Evolutionary conservation across 2,113 vertebrate genomes (phyloP), one percentile per base, ranked within the genome.

Genomic region (Progne subis): DNA sequence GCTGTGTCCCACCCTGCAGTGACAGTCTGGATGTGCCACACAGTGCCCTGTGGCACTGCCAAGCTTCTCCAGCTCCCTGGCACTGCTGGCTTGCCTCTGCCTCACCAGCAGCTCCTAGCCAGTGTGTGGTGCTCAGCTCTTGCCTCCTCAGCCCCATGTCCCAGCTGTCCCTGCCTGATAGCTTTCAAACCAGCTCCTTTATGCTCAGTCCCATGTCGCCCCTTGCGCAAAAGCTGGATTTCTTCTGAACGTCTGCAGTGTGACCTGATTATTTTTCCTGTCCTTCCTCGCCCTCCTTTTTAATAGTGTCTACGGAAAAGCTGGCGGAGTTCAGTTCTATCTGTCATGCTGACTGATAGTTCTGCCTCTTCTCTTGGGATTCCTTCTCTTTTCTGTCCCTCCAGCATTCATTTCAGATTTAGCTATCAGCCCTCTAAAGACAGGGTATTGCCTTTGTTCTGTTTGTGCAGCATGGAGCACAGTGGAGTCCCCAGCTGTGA

Each of bases 371-470:
- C 96, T 95, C 96, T 78, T 93, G 96, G 95, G 96, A 97, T 84
- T 96, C 95, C 77, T 97, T 52, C 72, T 95, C 88, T 95, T 94
- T 95, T 95, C 92, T 79, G 94, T 92, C 84, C 74, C 81, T 91
- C 83, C 94, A 95, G 88, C 94, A 88, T 94, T 93, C 94, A 86
- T 96, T 96, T 96, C 91, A 86, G 91, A 92, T 93, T 94, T 96
- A 90, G 86, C 95, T 95, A 93, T 86, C 95, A 95, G 91, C 72
- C 91, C 83, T 97, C 95, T 84, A 37, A 95, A 97, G 91, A 78
- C 49, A 39, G 94, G 81, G 69, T 78, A 95, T 82, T 89, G 95
- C 95, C 92, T 97, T 96, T 97, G 96, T 97, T 96, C 91, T 97
- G 86, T 95, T 93, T 95, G 96, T 92, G 57, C 95, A 84, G 92